phyloP scores from a whole-genome alignment of 2,888 invertebrate species.

The Conomelus anceps region DNA sequence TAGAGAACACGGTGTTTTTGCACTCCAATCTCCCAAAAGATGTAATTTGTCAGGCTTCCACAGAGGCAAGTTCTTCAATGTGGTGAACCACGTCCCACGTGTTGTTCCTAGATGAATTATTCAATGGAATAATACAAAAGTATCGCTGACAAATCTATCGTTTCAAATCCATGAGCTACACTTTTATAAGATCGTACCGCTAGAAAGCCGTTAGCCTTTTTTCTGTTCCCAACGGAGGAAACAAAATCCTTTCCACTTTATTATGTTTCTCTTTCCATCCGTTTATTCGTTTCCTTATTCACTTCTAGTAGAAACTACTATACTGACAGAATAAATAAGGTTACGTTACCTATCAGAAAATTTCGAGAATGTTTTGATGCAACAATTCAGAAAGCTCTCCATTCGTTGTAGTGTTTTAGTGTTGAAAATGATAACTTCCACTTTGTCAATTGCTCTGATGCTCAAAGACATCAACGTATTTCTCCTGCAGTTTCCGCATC shows the following conservation, averaged over 20 bases:
- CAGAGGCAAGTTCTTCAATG: neutral
- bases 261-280: neutral
- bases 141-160: neutral
- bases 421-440: no score
- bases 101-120: neutral
- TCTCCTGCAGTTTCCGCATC: no score
- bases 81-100: neutral
- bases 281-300: neutral
- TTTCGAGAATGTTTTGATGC: no score
- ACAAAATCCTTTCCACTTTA: neutral
- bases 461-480: no score
- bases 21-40: neutral
- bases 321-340: neutral
- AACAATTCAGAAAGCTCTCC: no score
- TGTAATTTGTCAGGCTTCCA: neutral
- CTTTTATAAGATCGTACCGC: neutral
- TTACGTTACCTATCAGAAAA: no score
- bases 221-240: neutral
- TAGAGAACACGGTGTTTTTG: no score
- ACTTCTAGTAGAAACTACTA: neutral
- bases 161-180: neutral
- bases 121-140: neutral
- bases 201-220: neutral
- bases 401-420: no score
- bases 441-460: no score